Conservation (phyloP, 2,888 invertebrate species). For the Lingula anatina region DNA sequence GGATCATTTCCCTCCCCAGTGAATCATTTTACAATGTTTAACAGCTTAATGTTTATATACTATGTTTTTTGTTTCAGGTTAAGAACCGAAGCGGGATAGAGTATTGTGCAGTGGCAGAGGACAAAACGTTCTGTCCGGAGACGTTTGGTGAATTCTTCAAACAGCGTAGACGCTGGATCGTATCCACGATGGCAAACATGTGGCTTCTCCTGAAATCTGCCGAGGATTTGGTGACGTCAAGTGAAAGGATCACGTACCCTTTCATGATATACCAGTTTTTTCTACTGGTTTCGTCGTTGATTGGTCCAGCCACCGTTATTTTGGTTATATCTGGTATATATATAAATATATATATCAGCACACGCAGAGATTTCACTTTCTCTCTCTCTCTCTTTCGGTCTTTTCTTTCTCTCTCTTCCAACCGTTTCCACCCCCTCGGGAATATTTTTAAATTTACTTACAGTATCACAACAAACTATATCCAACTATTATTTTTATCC, state of each 20-base stretch:
- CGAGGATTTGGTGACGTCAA: slow-evolving; percentile 34
- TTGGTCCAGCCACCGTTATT: slow-evolving; percentile 39
- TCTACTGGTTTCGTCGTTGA: slow-evolving; percentile 37
- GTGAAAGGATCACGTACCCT: slow-evolving; percentile 42
- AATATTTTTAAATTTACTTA: too few species aligned
- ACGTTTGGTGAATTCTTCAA: slow-evolving; percentile 50
- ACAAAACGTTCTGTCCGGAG: too few species aligned
- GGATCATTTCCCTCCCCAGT: too few species aligned
- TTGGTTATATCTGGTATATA: slow-evolving; percentile 86
- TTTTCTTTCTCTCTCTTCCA: too few species aligned
- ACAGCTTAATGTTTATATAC: too few species aligned
- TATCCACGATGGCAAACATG: slow-evolving; percentile 48
- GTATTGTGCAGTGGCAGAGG: slow-evolving; percentile 47
- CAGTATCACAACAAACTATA: too few species aligned
- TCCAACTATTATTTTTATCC: too few species aligned
- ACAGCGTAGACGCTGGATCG: slow-evolving; percentile 47
- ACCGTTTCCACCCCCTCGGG: too few species aligned
- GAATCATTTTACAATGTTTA: too few species aligned
- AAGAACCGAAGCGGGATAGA: slow-evolving; percentile 46
- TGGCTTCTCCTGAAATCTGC: slow-evolving; percentile 41
- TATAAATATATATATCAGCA: too few species aligned
- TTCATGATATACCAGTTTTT: slow-evolving; percentile 43
- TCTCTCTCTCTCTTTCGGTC: too few species aligned
- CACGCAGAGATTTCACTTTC: too few species aligned
- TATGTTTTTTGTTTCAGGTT: slow-evolving; percentile 42